Evolutionary conservation across 2,797 vertebrate species (phyloP).

Genomic region (Aselliscus stoliczkanus): DNA sequence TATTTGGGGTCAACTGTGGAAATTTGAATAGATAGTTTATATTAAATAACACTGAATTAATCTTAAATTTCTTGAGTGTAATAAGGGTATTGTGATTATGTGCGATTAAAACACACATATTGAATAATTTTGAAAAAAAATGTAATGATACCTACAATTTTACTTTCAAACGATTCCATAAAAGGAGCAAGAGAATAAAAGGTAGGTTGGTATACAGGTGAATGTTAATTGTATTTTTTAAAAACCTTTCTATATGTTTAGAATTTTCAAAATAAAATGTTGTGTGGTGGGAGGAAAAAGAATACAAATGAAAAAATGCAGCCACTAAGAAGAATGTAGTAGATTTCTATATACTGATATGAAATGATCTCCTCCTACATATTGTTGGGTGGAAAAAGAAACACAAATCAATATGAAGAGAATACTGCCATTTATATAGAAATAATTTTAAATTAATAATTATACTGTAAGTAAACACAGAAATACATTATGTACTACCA

Average conservation of each 20-base stretch:
- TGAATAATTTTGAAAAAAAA: not conserved
- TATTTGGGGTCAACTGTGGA: not conserved
- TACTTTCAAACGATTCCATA: not conserved
- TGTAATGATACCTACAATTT: not conserved
- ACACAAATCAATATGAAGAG: not conserved
- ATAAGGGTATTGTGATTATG: not conserved
- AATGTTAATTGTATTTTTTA: not conserved
- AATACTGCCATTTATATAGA: not conserved
- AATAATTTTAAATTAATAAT: not conserved
- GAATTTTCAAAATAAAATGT: constrained; percentile 11
- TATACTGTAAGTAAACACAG: not conserved
- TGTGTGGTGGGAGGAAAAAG: not conserved
- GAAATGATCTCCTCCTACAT: not conserved
- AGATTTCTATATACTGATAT: not conserved
- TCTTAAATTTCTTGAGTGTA: not conserved
- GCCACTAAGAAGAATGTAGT: not conserved
- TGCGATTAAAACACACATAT: not conserved
- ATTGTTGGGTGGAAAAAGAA: not conserved
- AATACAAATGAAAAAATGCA: not conserved
- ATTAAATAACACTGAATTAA: not conserved
- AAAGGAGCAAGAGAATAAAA: not conserved
- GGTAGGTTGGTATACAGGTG: not conserved
- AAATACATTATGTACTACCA: not conserved
- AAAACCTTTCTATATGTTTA: not conserved
- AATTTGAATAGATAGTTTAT: not conserved